Percentiles rank a stretch among this genome's conserved stretches.
Conservation (phyloP, 2,888 invertebrate genomes). For the Polyommatus iphigenia region DNA sequence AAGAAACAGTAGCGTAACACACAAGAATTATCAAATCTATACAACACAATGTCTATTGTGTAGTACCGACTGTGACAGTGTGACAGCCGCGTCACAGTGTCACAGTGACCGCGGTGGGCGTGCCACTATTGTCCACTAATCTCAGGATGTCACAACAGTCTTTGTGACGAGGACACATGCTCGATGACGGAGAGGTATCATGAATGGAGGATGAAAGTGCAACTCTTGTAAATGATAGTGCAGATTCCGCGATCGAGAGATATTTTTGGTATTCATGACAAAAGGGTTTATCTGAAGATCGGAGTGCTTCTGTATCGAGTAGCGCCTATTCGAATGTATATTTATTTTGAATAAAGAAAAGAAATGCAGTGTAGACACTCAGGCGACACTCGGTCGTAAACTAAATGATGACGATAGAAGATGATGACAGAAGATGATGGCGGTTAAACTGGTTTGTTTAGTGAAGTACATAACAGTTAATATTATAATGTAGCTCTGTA, state of each 20-base stretch:
- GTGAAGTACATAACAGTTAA: too few relatives aligned
- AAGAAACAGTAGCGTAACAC: not conserved
- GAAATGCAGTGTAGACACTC: not conserved
- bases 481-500: not conserved
- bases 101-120: not conserved
- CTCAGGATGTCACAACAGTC: not conserved
- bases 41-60: not conserved
- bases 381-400: not conserved
- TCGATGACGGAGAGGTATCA: not conserved
- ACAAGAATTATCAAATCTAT: not conserved
- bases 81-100: not conserved
- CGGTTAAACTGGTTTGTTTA: not conserved
- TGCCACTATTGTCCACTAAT: not conserved
- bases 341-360: too few relatives aligned
- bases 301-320: not conserved
- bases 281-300: not conserved
- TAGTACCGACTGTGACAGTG: not conserved
- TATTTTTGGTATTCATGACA: not conserved
- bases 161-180: not conserved
- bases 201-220: not conserved
- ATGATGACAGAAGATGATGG: not conserved
- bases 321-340: not conserved
- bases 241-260: not conserved
- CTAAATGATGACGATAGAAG: not conserved
- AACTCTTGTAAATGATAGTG: not conserved